Evolutionary conservation across 2,797 vertebrate genomes (phyloP).

Genomic region (Mus spretus): DNA sequence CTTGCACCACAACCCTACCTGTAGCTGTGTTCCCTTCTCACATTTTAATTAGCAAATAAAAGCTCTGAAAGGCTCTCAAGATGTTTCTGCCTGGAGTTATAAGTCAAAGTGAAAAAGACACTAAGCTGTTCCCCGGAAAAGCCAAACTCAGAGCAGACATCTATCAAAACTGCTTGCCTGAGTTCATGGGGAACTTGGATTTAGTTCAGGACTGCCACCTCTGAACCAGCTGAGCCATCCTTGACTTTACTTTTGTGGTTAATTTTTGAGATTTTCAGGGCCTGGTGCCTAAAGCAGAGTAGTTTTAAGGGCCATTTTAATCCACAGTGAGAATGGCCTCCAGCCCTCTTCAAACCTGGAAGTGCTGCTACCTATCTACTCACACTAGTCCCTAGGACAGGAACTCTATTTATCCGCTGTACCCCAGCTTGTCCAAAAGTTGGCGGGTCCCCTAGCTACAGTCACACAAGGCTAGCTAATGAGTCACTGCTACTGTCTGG

Average conservation of each 20-base stretch:
- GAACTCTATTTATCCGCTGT: fast-evolving
- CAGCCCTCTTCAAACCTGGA: not conserved
- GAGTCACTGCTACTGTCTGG: not conserved
- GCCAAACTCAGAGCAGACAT: slow-evolving; percentile 20
- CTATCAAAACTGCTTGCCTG: not conserved
- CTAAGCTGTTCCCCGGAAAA: slow-evolving; percentile 47
- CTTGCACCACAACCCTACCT: slow-evolving; percentile 80
- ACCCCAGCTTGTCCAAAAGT: not conserved
- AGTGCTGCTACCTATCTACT: not conserved
- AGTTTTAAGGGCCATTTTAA: slow-evolving; percentile 48
- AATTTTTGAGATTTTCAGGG: slow-evolving; percentile 42
- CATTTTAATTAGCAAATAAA: slow-evolving; percentile 85
- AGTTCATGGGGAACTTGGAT: not conserved
- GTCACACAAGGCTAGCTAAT: not conserved
- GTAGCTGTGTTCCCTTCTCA: slow-evolving; percentile 80
- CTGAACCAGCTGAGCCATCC: slow-evolving; percentile 36
- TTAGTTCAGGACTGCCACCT: not conserved
- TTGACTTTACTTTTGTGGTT: slow-evolving; percentile 45
- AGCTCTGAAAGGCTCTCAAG: slow-evolving; percentile 77
- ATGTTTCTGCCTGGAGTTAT: slow-evolving; percentile 70
- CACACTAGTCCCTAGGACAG: not conserved
- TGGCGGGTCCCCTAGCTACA: not conserved
- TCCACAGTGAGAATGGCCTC: slow-evolving; percentile 57
- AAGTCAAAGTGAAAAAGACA: slow-evolving; percentile 75
- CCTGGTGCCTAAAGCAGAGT: slow-evolving; percentile 67